Evolutionary conservation across 2,888 invertebrate genomes (phyloP), one percentile per base, ranked within the genome.

Genomic region (Dendrolimus houi): DNA sequence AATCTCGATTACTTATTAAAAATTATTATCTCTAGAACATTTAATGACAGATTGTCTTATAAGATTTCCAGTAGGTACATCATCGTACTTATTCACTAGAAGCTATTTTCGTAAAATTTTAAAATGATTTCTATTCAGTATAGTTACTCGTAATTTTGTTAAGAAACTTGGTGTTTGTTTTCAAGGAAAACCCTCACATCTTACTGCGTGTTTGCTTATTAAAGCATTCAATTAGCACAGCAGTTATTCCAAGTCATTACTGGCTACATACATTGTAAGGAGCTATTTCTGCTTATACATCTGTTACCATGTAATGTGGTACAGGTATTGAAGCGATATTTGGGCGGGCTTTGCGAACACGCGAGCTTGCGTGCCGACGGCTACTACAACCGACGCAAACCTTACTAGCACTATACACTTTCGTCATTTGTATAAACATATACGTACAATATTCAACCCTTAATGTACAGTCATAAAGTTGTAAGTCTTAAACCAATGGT

Each of bases 321-420:
- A 67, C 73, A 73, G 74, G 74, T 74, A 72, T 59, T 62, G 59
- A 59, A 62, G 60, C 66, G 67, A 70, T 67, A 71, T 70, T 70
- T 68, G 69, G 69, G 73, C 75, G 79, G 79, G 81, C 71, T 71
- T 62, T 57, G 58, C 61, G 63, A 59, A 60, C 87, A 89, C 88
- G 89, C 87, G 59, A 88, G 6, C 57, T 89, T 55, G 86, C 89
- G 86, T 89, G 89, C 82, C 82, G 83, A 55, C 81, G 83, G 83
- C 63, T 69, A 77, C 65, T 86, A 71, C 69, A 58, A 56, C 64
- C 65, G 65, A 72, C 72, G 71, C 69, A 71, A 68, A 75, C 74
- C 76, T 76, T 71, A 70, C 75, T 71, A 72, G 73, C 67, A 69
- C 74, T 73, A 77, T 71, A 71, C 72, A 74, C 76, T 72, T 62